phyloP scores from a whole-genome alignment of 2,113 vertebrate species.

The Nettapus auritus region DNA sequence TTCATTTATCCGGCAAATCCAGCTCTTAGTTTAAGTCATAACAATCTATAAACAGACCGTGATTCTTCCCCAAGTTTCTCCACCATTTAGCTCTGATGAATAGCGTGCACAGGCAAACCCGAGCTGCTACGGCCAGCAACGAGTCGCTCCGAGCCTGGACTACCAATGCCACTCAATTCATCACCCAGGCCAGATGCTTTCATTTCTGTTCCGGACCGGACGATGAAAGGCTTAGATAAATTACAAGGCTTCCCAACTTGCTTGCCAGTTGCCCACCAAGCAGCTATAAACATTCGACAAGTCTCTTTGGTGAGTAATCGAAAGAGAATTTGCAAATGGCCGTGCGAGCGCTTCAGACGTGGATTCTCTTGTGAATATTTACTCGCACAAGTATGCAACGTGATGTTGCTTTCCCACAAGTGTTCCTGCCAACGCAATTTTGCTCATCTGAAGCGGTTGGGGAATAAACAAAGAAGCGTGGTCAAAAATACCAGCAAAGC shows the following conservation, averaged over 20 bases:
- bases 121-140: background rate
- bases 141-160: background rate
- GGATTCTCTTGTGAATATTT: slow-evolving; percentile 43
- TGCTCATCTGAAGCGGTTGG: background rate
- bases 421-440: slow-evolving; percentile 38
- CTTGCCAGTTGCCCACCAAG: slow-evolving; percentile 45
- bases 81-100: background rate
- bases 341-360: background rate
- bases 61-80: background rate
- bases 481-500: background rate
- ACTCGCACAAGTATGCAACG: background rate
- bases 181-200: background rate
- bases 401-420: slow-evolving; percentile 45
- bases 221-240: background rate
- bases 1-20: background rate
- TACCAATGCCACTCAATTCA: background rate
- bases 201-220: background rate
- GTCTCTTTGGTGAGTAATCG: slow-evolving; percentile 13
- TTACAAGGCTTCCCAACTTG: background rate
- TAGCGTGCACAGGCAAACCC: background rate
- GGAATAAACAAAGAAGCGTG: slow-evolving; percentile 42
- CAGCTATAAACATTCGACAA: background rate
- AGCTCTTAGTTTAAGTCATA: background rate
- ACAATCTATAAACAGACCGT: background rate
- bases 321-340: background rate